Conservation (phyloP, 2,888 invertebrate species). For the Caradrina kadenii region DNA sequence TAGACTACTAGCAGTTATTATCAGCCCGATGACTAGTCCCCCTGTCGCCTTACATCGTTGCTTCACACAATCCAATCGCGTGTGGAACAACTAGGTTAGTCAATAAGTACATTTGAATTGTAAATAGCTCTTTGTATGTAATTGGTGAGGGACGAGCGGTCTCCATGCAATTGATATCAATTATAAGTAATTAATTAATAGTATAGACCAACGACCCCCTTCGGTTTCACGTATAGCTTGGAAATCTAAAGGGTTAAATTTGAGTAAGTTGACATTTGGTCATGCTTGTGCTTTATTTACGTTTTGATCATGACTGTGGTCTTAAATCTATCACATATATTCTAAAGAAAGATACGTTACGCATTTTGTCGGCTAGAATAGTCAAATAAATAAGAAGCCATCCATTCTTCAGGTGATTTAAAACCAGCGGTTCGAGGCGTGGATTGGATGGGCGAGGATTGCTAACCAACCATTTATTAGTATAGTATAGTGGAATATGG, state of each 20-base stretch:
- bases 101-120: conserved; percentile 57
- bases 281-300: neutral
- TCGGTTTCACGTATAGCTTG: conserved; percentile 11
- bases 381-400: no score
- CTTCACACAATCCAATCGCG: conserved; percentile 34
- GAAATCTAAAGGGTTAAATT: conserved; percentile 43
- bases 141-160: conserved; percentile 48
- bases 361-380: no score
- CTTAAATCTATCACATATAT: no score
- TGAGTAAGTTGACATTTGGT: conserved; percentile 13
- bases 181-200: conserved; percentile 58
- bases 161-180: conserved; percentile 58
- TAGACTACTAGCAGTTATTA: conserved; percentile 5
- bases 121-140: conserved; percentile 56
- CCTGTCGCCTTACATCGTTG: neutral
- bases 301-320: no score
- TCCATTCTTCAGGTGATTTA: no score
- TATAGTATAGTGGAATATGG: no score
- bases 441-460: no score
- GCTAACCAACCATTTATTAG: no score
- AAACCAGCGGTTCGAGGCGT: no score
- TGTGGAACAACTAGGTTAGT: conserved; percentile 56
- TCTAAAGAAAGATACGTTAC: no score
- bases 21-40: neutral
- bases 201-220: conserved; percentile 11